Evolutionary conservation across 2,113 vertebrate species (phyloP).

Genomic region (Oryzias celebensis): DNA sequence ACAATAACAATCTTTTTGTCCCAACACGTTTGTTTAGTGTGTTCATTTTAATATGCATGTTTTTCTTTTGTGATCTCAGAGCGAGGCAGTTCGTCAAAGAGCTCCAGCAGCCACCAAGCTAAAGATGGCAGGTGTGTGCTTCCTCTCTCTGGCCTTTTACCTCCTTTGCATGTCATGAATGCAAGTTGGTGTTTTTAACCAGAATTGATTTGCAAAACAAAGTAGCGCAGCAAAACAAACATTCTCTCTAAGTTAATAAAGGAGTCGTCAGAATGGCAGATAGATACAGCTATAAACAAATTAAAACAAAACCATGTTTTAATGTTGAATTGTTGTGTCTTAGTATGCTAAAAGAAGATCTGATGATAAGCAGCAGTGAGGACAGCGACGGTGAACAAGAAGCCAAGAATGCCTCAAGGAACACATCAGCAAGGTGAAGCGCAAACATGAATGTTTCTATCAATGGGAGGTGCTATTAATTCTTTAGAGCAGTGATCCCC

Average conservation of each 20-base stretch:
- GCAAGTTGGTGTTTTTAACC: background rate
- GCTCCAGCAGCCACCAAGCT: slow-evolving; percentile 87
- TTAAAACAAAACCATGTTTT: background rate
- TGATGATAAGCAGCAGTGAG: slow-evolving; percentile 97
- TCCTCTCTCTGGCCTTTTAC: background rate
- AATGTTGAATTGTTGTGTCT: slow-evolving; percentile 27
- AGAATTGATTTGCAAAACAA: background rate
- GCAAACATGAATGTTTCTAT: background rate
- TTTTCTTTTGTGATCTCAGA: slow-evolving; percentile 69
- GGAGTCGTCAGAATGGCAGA: background rate
- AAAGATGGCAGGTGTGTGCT: slow-evolving; percentile 82
- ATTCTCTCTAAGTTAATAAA: background rate
- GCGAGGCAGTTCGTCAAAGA: slow-evolving; percentile 88
- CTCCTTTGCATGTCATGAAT: background rate
- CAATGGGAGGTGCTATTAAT: no score
- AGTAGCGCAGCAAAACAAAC: background rate
- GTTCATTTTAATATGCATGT: background rate
- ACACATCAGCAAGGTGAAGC: slow-evolving; percentile 86
- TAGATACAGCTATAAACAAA: slow-evolving; percentile 10
- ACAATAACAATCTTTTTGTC: no score
- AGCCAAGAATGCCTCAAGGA: slow-evolving; percentile 89
- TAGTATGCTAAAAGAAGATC: slow-evolving; percentile 94
- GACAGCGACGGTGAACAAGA: slow-evolving; percentile 97
- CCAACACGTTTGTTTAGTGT: background rate
- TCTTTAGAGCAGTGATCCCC: no score